Evolutionary conservation across 2,797 vertebrate genomes (phyloP), one percentile per base, ranked within the genome.

Genomic region (Molossus alvarezi): DNA sequence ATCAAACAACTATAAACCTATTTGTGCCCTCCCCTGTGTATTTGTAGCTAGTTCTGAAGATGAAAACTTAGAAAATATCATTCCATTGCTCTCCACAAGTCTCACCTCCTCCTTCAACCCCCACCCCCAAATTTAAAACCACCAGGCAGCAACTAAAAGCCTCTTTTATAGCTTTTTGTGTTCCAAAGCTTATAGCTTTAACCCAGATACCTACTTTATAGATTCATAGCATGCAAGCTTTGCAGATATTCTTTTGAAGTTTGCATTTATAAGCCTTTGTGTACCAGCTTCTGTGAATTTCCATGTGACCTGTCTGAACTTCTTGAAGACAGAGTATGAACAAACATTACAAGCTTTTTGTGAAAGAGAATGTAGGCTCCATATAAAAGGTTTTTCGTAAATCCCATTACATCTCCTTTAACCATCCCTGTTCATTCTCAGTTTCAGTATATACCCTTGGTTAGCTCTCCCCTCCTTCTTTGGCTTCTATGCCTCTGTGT

Each of bases 161-260:
- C 72, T 97, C 91, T 97, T 96, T 97, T 90, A 94, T 73, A 80
- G 57, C 27, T 89, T 90, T 97, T 94, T 95, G 71, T 95, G 62
- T 97, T 97, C 92, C 67, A 81, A 88, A 96, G 96, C 95, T 97
- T 96, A 95, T 37, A 92, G 80, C 91, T 67, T 97, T 97, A 95
- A 95, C 96, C 95, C 80, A 96, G 71, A 95, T 93, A 94, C 88
- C 96, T 97, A 92, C 86, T 95, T 97, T 95, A 96, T 79, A 94
- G 94, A 96, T 96, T 95, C 89, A 95, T 89, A 87, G 75, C 91
- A 95, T 97, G 93, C 91, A 91, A 97, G 96, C 94, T 96, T 96
- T 87, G 79, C 86, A 84, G 86, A 93, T 94, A 96, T 81, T 89
- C 96, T 96, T 97, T 97, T 97, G 97, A 97, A 97, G 96, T 95